These are phyloP conservation scores for Hydrozoanthus gracilis DNA, from an alignment of 92 coral and sea anemone genomes.

Conservation along the genomic window DNA sequence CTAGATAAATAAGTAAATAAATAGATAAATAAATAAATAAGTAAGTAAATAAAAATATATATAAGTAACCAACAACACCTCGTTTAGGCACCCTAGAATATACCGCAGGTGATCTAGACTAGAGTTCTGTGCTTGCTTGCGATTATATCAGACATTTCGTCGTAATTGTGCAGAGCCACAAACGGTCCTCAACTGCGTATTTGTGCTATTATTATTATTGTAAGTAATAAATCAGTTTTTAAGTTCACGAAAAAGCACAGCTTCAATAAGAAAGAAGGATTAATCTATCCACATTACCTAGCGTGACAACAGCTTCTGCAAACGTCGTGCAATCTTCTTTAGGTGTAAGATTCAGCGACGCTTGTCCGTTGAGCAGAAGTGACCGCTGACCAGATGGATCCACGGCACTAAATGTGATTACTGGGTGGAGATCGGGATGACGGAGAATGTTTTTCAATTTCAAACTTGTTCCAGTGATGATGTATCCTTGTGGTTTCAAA, in stretches of 20 bases:
- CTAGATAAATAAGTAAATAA: no score
- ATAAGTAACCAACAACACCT: no score
- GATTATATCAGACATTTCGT: no score
- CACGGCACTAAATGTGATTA: constrained; percentile 12
- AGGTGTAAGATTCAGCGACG: constrained; percentile 5
- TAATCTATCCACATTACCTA: background rate
- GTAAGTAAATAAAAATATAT: no score
- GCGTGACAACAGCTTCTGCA: constrained; percentile 11
- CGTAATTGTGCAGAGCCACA: no score
- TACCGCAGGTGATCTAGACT: no score
- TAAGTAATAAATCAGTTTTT: background rate
- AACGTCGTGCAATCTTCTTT: constrained; percentile 15
- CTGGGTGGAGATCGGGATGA: constrained; percentile 41
- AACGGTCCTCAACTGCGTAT: no score
- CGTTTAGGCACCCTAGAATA: no score
- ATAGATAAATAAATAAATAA: no score
- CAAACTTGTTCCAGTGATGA: constrained; percentile 24
- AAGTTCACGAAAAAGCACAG: background rate
- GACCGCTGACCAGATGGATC: constrained; percentile 25
- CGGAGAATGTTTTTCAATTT: constrained; percentile 34
- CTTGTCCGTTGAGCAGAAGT: constrained; percentile 6
- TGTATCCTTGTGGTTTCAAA: constrained; percentile 33
- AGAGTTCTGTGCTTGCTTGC: no score
- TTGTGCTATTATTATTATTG: no score
- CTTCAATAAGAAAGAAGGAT: no score